A percentile compares a stretch with the other conserved stretches of the same genome.
Conservation (phyloP, 2,797 vertebrate genomes). For the Eulemur albifrons region DNA sequence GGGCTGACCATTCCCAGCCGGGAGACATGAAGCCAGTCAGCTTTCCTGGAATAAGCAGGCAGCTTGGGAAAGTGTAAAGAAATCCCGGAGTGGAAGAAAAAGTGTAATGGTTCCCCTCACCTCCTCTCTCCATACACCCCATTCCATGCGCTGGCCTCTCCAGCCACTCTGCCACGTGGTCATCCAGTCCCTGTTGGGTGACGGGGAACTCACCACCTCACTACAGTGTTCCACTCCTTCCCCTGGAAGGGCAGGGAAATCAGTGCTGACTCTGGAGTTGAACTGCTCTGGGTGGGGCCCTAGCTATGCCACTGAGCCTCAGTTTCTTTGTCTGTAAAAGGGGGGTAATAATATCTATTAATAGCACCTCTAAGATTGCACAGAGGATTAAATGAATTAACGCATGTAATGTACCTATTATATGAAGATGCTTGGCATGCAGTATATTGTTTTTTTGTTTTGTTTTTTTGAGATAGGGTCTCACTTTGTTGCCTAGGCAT, state of each 20-base stretch:
- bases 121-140: neutral
- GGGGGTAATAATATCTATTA: neutral
- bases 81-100: neutral
- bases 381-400: neutral
- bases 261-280: accelerated
- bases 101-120: neutral
- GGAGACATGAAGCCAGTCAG: neutral
- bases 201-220: too few relatives aligned
- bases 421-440: neutral
- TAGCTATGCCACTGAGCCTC: neutral
- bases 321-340: constrained; percentile 8
- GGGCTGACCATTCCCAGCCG: constrained; percentile 38
- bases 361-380: neutral
- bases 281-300: neutral
- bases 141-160: neutral
- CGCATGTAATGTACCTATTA: neutral
- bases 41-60: constrained; percentile 42
- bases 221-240: accelerated
- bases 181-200: neutral
- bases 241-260: neutral
- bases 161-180: neutral
- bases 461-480: neutral
- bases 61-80: neutral
- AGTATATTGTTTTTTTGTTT: neutral
- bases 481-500: neutral